A percentile compares a stretch with the other conserved stretches of the same genome.
Conservation (phyloP, 1,140 invertebrate genomes). For the Heliconius melpomene region DNA sequence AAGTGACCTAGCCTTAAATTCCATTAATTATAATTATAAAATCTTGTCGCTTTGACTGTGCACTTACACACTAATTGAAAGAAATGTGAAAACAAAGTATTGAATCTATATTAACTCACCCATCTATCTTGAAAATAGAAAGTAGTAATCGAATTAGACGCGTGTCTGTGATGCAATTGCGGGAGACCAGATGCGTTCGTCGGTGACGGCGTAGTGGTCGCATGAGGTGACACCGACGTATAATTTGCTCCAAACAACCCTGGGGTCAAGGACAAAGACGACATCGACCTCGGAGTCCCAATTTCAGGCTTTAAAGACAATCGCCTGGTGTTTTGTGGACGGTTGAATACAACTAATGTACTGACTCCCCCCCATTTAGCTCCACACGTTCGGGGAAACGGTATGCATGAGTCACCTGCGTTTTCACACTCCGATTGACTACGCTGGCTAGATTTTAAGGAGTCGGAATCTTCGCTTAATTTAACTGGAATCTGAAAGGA, state of each 20-base stretch:
- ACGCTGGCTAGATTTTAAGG: slow-evolving; percentile 74
- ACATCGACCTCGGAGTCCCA: slow-evolving; percentile 85
- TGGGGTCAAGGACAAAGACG: slow-evolving; percentile 70
- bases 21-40: too few relatives aligned
- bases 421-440: slow-evolving; percentile 74
- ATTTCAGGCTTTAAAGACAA: slow-evolving; percentile 85
- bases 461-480: slow-evolving; percentile 72
- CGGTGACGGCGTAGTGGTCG: slow-evolving; percentile 78
- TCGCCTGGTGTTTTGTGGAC: slow-evolving; percentile 88
- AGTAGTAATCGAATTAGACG: slow-evolving; percentile 82
- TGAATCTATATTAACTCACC: slow-evolving; percentile 51
- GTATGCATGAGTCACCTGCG: slow-evolving; percentile 90
- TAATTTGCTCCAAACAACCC: slow-evolving; percentile 65
- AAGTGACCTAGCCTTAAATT: too few relatives aligned
- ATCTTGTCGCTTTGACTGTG: too few relatives aligned
- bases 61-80: background rate
- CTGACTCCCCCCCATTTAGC: slow-evolving; percentile 95
- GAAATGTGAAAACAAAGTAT: background rate
- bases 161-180: slow-evolving; percentile 69
- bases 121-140: slow-evolving; percentile 92
- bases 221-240: slow-evolving; percentile 77
- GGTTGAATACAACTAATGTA: slow-evolving; percentile 91
- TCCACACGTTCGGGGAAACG: slow-evolving; percentile 96
- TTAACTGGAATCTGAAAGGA: slow-evolving; percentile 75
- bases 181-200: slow-evolving; percentile 74